A percentile compares a stretch with the other conserved stretches of the same genome.
Conservation (phyloP, 2,113 vertebrate species). For the Melospiza georgiana region DNA sequence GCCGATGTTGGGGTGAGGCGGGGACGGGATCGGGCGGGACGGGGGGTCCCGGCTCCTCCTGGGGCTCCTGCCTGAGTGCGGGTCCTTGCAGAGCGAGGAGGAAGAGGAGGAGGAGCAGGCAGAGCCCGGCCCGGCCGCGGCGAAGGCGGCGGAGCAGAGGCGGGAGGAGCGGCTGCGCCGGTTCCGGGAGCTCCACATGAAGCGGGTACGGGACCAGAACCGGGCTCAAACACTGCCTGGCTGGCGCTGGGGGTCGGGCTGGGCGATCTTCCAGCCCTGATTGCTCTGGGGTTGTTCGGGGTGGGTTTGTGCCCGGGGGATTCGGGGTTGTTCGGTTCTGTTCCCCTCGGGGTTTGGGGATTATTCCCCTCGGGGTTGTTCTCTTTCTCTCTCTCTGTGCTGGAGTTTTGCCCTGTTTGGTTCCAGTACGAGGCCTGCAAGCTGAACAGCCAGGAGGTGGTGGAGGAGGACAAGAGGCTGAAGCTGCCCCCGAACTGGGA, state of each 20-base stretch:
- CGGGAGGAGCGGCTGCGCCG: conserved; percentile 86
- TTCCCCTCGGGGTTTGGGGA: too few relatives aligned
- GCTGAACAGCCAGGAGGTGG: conserved; percentile 92
- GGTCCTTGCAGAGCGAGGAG: conserved; percentile 22
- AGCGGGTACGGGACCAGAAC: conserved; percentile 75
- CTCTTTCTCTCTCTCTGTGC: too few relatives aligned
- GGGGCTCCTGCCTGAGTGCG: background rate
- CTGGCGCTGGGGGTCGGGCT: background rate
- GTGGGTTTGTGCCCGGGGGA: background rate
- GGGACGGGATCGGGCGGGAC: fast-evolving
- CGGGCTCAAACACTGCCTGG: background rate
- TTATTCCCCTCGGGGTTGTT: too few relatives aligned
- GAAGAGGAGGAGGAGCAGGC: conserved; percentile 4
- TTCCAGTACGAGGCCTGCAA: conserved; percentile 92
- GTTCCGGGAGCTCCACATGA: conserved; percentile 91
- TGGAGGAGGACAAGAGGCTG: conserved; percentile 91
- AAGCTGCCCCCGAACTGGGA: conserved; percentile 95
- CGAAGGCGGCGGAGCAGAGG: conserved; percentile 73
- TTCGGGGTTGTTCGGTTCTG: too few relatives aligned
- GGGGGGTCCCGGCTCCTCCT: fast-evolving
- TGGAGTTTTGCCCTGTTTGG: fast-evolving
- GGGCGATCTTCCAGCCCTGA: fast-evolving
- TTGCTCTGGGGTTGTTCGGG: fast-evolving
- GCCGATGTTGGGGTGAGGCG: background rate
- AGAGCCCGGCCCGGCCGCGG: background rate